Base-by-base conservation (phyloP, 2,888 invertebrate genomes). In the Sicus ferrugineus region DNA sequence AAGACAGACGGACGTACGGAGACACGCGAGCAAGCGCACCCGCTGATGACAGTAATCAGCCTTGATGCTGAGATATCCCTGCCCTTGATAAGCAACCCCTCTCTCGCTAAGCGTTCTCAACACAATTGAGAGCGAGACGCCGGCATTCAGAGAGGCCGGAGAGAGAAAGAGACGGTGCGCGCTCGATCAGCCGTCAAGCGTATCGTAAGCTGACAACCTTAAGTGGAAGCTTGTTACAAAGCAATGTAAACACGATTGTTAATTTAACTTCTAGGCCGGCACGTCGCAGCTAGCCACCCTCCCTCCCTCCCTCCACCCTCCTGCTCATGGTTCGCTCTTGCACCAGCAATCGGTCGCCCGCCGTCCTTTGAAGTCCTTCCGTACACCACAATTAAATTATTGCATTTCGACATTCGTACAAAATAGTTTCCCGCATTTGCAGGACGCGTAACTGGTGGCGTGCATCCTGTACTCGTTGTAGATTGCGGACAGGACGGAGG, bases 151-250 rank as follows among this genome's bases (percentile, higher is more conserved):
- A 54, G 30, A 26, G 65, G 46, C 19, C n/a, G 3, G 16, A 38
- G 50, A 30, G 28, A 56, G 56, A 70, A 58, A 19, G 68, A 56
- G 66, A 66, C 64, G 6, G 50, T 28, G 23, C 58, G 31, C 28
- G 30, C 46, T 2, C 4, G 38, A 34, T 1, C 42, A 9, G n/a
- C 30, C 67, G 38, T 59, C 46, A 62, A 59, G 46, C 21, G 31
- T 21, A 19, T 46, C 14, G 14, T 54, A 68, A 62, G 31, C 80
- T 80, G 83, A 83, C 84, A 80, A 79, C 79, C 80, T 82, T 82
- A 82, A 84, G 84, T 83, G 80, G 81, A 84, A 84, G 83, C 84
- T 81, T 80, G 83, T 84, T 84, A 82, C 79, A 80, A 84, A 83
- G 79, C 79, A 82, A 81, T 83, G 81, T 83, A 81, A 83, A 84